Evolutionary conservation across 2,113 vertebrate genomes (phyloP), one percentile per base, ranked within the genome.

Genomic region (Polypterus senegalus): DNA sequence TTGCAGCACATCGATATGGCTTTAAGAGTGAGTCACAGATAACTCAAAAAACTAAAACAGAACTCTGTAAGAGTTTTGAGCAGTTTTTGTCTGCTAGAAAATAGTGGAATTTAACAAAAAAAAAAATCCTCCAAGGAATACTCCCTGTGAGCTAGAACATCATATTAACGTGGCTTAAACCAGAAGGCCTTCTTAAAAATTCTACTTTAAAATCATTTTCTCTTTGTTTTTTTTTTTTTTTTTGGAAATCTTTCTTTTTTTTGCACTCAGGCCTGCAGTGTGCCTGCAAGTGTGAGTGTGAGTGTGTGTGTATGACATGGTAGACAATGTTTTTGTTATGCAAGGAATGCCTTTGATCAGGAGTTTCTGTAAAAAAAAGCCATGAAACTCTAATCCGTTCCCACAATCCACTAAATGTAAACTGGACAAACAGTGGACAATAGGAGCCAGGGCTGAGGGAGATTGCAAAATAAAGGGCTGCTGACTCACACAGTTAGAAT

Each of bases 271-370:
- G 77, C 76, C 77, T 67, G 75, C 76, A 72, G 77, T 81, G 75
- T 68, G 56, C 51, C 48, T 47, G 7, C 59, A 1, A 61, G 63
- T 67, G 53, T 57, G 63, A 71, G 66, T 66, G 61, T 73, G 60
- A 62, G 55, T 62, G 49, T 58, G 65, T 58, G 63, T 52, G 69
- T 79, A 79, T 79, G 82, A 67, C 74, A 73, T 80, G 82, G 81
- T 82, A 78, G 81, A 81, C 87, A 80, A 76, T 83, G 76, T 87
- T 86, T 27, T 89, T 88, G 86, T 88, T 86, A 91, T 89, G 81
- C 83, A 86, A 87, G 84, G 89, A 91, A 94, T 89, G 85, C 70
- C 85, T 90, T 88, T 90, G 88, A 92, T 90, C 88, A 79, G 75
- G 82, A 74, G 82, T 88, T 87, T 86, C 79, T 84, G 81, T 82